Evolutionary conservation across 2,113 vertebrate genomes (phyloP), one percentile per base, ranked within the genome.

Genomic region (Echinops telfairi): DNA sequence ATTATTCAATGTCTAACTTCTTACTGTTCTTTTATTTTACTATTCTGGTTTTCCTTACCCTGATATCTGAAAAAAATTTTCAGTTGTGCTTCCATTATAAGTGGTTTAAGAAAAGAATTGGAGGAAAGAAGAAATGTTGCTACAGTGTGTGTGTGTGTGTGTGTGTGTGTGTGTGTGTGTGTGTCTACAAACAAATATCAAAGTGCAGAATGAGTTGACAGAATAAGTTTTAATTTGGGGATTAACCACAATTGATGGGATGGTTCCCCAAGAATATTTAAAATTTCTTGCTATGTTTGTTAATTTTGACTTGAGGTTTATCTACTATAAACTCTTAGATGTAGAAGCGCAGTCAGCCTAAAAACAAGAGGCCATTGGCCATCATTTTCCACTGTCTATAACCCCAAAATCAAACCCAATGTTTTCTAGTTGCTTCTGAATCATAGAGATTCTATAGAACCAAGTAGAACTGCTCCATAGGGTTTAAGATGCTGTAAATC

Each of bases 1-100:
- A 78, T 47, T 78, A 73, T 70, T 89, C 68, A 71, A 83, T 31
- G 79, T 76, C 70, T 20, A 64, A 53, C 47, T 53, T 83, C n/a
- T 89, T 71, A 66, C 20, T 38, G 4, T 47, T 20, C 71, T 76
- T 47, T 87, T 82, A 25, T 82, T 83, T 89, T 73, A 53, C 58
- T 23, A 64, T 47, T 57, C 23, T 89, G 15, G 33, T 62, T 16
- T 9, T 77, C 40, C 10, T 38, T 62, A 60, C 29, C 15, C 53
- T 53, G 70, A 87, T 53, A 38, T 88, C 43, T 84, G 27, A 77
- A 92, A 89, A 77, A 92, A 89, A 84, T 76, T 40, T 25, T 82
- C 93, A 15, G 66, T 33, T 9, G 87, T 90, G 17, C 43, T 53
- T 36, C 77, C 19, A 75, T 9, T 29, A 58, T 33, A 22, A 75